Base-by-base conservation (phyloP, 1,140 invertebrate species). In the Drosophila parvula region DNA sequence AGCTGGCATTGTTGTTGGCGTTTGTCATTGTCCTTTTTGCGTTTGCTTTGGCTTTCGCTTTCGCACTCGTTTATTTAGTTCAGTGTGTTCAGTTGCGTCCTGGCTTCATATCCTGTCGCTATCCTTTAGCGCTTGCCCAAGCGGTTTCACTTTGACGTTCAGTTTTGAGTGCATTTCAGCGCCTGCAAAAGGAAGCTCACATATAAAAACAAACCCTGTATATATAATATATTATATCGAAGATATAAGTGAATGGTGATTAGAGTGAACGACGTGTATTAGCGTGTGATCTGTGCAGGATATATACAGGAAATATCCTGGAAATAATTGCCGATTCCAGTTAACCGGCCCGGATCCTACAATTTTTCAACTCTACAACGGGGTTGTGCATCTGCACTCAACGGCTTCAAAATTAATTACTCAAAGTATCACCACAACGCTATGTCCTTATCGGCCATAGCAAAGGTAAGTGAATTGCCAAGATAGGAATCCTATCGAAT, bases 371-470 rank as follows among this genome's bases (percentile, higher is more conserved):
- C 32, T 78, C 41, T 30, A 9, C 32, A 45, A 51, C 61, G 40
- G 47, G 58, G 56, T 76, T 62, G 83, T 88, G 82, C 83, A 57
- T 75, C 50, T 68, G 84, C 63, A 65, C 74, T 60, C 56, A 92
- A 90, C 85, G 90, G 91, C 91, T 90, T 89, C 91, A 92, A 92
- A 84, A 92, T 92, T 91, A 92, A 92, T 64, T 92, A 92, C 78
- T 92, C 91, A 90, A 92, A 92, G 91, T 92, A 92, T 74, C 90
- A 91, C 75, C 91, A 92, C 69, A 92, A 92, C 90, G 91, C 91
- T 91, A 92, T 92, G 91, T 92, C 91, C 82, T 76, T 92, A 55
- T 92, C 91, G 90, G 91, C 91, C 85, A 92, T 92, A 91, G 91
- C 91, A 45, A 92, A 92, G 90, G 91, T 92, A 89, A 92, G 90